phyloP scores from a whole-genome alignment of 2,797 vertebrate genomes.

The Pelobates cultripes region DNA sequence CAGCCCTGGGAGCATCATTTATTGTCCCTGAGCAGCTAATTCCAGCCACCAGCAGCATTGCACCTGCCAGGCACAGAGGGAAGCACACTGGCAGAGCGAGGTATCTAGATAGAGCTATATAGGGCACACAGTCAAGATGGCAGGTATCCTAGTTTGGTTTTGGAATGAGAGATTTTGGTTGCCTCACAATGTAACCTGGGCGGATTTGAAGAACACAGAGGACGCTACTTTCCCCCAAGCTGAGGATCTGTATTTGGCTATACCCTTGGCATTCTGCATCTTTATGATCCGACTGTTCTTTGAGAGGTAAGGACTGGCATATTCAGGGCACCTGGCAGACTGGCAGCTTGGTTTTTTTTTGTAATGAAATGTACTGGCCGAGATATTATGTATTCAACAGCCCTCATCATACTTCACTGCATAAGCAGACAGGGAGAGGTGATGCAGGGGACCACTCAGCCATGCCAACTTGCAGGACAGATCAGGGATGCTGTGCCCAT shows the following conservation, averaged over 20 bases:
- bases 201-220: conserved; percentile 96
- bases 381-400: neutral
- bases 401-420: neutral
- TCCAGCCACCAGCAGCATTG: conserved; percentile 8
- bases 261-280: conserved; percentile 94
- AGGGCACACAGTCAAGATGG: conserved; percentile 83
- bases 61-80: conserved; percentile 27
- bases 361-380: neutral
- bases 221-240: conserved; percentile 95
- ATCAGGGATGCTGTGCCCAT: conserved; percentile 9
- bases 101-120: neutral
- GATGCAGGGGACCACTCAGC: neutral
- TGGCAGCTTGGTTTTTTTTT: neutral
- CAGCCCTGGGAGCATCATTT: conserved; percentile 55
- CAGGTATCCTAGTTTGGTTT: conserved; percentile 96
- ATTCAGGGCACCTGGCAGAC: neutral
- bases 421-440: neutral
- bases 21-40: conserved; percentile 18
- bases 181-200: conserved; percentile 98
- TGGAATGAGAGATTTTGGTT: conserved; percentile 99
- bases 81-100: neutral
- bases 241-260: conserved; percentile 94
- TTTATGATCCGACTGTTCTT: conserved; percentile 94
- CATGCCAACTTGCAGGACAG: neutral
- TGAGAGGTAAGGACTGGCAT: conserved; percentile 82